Conservation (phyloP, 2,113 vertebrate species). For the Grallaria varia region DNA sequence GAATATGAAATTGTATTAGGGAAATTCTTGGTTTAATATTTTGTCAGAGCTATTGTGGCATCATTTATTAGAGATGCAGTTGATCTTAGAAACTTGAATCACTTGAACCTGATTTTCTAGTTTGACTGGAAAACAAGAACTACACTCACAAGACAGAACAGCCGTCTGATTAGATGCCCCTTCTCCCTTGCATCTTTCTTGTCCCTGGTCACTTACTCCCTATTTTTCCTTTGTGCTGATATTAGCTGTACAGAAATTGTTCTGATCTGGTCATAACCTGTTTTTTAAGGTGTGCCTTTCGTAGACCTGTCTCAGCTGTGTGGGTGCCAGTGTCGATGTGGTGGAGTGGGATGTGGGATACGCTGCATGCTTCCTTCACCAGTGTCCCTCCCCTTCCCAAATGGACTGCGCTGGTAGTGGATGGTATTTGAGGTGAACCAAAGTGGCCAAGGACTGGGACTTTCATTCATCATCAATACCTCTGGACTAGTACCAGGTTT, state of each 20-base stretch:
- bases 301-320: background rate
- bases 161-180: background rate
- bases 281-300: background rate
- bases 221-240: background rate
- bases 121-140: background rate
- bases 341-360: background rate
- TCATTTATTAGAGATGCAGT: background rate
- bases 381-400: background rate
- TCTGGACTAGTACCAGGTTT: background rate
- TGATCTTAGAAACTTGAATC: background rate
- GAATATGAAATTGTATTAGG: background rate
- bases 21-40: background rate
- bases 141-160: background rate
- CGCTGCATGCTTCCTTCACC: rapidly evolving
- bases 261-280: background rate
- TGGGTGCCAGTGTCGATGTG: background rate
- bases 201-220: background rate
- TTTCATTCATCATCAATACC: background rate
- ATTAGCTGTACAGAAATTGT: background rate
- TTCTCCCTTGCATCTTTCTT: background rate
- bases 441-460: background rate
- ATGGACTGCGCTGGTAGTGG: background rate
- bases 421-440: background rate
- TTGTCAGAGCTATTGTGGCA: background rate
- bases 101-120: background rate